Evolutionary conservation across 30 jellyfish, hydroid and myxozoan genomes (phyloP).

Genomic region (Cassiopea xamachana): DNA sequence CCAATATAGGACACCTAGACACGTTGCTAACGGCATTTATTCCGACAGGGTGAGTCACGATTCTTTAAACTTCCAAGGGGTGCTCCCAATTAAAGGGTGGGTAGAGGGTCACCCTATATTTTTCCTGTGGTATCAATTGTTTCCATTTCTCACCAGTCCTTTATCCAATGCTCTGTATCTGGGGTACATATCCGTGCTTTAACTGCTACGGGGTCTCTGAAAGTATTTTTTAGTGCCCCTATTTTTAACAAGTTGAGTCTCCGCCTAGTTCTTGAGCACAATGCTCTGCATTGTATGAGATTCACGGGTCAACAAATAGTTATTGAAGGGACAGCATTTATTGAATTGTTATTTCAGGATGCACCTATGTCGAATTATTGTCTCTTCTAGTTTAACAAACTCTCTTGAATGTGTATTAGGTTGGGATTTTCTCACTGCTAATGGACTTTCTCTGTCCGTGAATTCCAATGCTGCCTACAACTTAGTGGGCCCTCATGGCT

Average conservation of each 20-base stretch:
- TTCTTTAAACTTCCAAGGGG: slow-evolving; percentile 59
- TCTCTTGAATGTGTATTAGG: slow-evolving; percentile 36
- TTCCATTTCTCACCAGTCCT: slow-evolving; percentile 7
- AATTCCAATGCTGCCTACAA: not conserved
- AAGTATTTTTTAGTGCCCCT: slow-evolving; percentile 21
- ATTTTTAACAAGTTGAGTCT: slow-evolving; percentile 23
- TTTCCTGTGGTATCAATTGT: slow-evolving; percentile 13
- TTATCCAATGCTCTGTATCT: slow-evolving; percentile 5
- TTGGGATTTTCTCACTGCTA: slow-evolving; percentile 40
- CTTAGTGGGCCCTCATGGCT: not conserved
- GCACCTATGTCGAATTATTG: not conserved
- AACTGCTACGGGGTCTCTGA: slow-evolving; percentile 60
- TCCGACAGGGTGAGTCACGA: not conserved
- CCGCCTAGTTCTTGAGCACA: not conserved
- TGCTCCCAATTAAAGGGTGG: slow-evolving; percentile 48
- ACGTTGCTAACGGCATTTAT: not conserved
- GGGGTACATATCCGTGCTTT: slow-evolving; percentile 43
- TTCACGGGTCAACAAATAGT: slow-evolving; percentile 35
- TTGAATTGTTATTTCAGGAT: slow-evolving; percentile 1
- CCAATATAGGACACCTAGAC: not conserved
- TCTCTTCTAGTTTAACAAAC: not conserved
- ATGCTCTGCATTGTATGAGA: slow-evolving; percentile 5
- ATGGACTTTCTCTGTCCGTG: not conserved
- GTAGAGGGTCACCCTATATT: slow-evolving; percentile 55
- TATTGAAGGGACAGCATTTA: slow-evolving; percentile 16